Conservation (phyloP, 2,888 invertebrate species). For the Gerris lacustris region DNA sequence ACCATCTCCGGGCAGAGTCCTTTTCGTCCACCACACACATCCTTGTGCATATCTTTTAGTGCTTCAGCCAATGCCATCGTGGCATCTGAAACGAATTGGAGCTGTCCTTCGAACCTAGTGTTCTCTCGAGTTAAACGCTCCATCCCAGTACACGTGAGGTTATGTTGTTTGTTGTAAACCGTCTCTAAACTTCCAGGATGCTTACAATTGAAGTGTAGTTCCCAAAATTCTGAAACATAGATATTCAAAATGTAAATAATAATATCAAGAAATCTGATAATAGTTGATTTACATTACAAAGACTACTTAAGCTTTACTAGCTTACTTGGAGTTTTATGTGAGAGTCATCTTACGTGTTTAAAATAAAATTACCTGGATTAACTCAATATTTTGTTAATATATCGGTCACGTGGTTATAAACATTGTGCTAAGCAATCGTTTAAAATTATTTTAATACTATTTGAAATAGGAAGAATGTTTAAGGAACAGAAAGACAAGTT, state of each 20-base stretch:
- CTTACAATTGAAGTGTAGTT: constrained; percentile 80
- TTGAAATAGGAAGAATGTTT: too few species aligned
- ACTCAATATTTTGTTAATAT: too few species aligned
- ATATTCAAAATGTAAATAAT: not conserved
- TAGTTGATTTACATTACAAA: too few species aligned
- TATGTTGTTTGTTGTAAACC: constrained; percentile 67
- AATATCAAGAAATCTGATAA: not conserved
- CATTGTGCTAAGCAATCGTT: too few species aligned
- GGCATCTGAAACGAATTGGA: constrained; percentile 93
- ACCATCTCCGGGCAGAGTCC: constrained; percentile 82
- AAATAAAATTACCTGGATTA: too few species aligned
- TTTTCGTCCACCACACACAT: constrained; percentile 55
- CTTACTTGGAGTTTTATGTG: too few species aligned
- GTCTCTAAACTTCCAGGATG: constrained; percentile 68
- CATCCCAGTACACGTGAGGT: constrained; percentile 57
- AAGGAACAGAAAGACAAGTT: too few species aligned
- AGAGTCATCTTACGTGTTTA: too few species aligned
- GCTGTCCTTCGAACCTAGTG: constrained; percentile 79
- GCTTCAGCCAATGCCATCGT: constrained; percentile 91
- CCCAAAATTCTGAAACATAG: constrained; percentile 72
- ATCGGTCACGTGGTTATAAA: too few species aligned
- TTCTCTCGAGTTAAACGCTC: constrained; percentile 62
- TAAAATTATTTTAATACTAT: too few species aligned
- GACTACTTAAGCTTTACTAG: too few species aligned
- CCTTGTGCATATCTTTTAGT: constrained; percentile 63